Evolutionary conservation across 92 coral and sea anemone species (phyloP), one percentile per base, ranked within the genome.

Genomic region (Heliopora coerulea): DNA sequence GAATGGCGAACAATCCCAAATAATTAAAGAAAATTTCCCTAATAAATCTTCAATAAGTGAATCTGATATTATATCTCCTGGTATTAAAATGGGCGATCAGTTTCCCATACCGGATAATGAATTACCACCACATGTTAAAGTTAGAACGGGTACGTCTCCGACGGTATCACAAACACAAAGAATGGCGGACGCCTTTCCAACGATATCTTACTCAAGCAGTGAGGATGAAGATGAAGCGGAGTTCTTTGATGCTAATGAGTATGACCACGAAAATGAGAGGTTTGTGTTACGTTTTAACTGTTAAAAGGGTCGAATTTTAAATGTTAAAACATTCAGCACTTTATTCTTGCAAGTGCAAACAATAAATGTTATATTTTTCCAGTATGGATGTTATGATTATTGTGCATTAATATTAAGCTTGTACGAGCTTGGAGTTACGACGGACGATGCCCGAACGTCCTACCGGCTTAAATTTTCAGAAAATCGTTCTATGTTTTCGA

Each of bases 231-330:
- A 89, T 67, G 88, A 84, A 2, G 87, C 82, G 28, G 99, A 95
- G 68, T 95, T 95, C 81, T 95, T 95, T 82, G 99, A 95, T 80
- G 99, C 99, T 0, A 87, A 86, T 42, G 99, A 95, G 67, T 90
- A 63, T 65, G 89, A 88, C 11, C 85, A 93, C 15, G 83, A 49
- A 24, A 79, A 73, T 65, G 57, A 59, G 49, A 70, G 73, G 86
- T 59, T 50, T 46, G 26, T 49, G 6, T n/a, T 0, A 24, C n/a
- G 1, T 49, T 65, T 78, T 46, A 17, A 35, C 30, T 49, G 57
- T 19, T 64, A 5, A 11, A 68, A 44, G 15, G 19, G 40, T 25
- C 27, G 40, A 14, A 13, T 1, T n/a, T 10, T 44, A 24, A 39
- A 18, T 35, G 24, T 15, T 3, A 0, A 0, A 2, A 5, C 26